phyloP scores from a whole-genome alignment of 2,888 invertebrate genomes.

The Chrysolina haemoptera region DNA sequence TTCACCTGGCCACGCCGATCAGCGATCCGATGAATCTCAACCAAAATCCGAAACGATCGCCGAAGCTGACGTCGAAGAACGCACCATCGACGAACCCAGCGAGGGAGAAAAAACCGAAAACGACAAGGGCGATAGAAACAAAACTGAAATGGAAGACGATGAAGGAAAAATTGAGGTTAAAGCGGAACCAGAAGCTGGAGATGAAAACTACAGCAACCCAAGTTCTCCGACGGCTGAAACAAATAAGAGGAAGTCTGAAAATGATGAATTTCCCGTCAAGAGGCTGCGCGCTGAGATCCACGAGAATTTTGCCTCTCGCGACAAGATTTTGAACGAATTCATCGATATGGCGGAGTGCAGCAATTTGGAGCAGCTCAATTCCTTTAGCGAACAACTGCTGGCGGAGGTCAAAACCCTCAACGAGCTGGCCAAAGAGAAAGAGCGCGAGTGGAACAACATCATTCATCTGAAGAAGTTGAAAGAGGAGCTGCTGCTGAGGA shows the following conservation, averaged over 20 bases:
- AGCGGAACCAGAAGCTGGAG: slow-evolving; percentile 46
- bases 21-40: slow-evolving; percentile 57
- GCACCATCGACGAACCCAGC: slow-evolving; percentile 33
- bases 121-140: slow-evolving; percentile 38
- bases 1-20: slow-evolving; percentile 68
- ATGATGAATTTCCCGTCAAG: slow-evolving; percentile 61
- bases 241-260: slow-evolving; percentile 54
- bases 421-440: slow-evolving; percentile 84
- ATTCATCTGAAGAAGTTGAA: slow-evolving; percentile 87
- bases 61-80: slow-evolving; percentile 49
- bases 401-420: slow-evolving; percentile 80
- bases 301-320: slow-evolving; percentile 69
- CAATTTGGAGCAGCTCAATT: slow-evolving; percentile 75
- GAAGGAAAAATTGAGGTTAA: slow-evolving; percentile 34
- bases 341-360: slow-evolving; percentile 77
- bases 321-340: slow-evolving; percentile 76
- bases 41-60: slow-evolving; percentile 43
- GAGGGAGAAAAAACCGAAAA: slow-evolving; percentile 43
- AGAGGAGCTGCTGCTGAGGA: slow-evolving; percentile 83
- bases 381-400: slow-evolving; percentile 77
- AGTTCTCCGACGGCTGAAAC: slow-evolving; percentile 48
- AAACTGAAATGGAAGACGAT: slow-evolving; percentile 43
- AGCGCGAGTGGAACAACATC: slow-evolving; percentile 90
- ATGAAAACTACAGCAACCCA: slow-evolving; percentile 52
- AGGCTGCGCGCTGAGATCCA: slow-evolving; percentile 63